A percentile compares a stretch with the other conserved stretches of the same genome.
These are phyloP conservation scores for Drosophila tropicalis DNA, from an alignment of 1,140 invertebrate species.

Conservation along the genomic window DNA sequence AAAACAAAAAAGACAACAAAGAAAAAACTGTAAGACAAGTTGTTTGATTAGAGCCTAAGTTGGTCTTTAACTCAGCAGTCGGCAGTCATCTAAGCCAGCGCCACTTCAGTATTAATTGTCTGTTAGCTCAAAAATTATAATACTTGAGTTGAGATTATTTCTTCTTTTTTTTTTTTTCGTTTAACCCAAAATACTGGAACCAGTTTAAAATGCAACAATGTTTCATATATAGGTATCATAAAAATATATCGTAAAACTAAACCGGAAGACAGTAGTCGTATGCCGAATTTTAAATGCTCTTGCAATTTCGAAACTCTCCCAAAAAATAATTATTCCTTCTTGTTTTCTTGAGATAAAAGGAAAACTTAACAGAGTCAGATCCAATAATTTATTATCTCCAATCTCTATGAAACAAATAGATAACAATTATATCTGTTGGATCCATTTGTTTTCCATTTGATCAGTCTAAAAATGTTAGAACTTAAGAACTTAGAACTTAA, in stretches of 20 bases:
- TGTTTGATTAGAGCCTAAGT: constrained; percentile 65
- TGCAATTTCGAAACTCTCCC: no score
- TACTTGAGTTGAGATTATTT: constrained; percentile 42
- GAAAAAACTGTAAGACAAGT: constrained; percentile 42
- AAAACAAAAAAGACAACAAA: not conserved
- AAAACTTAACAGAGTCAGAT: no score
- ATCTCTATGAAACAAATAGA: no score
- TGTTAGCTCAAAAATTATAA: constrained; percentile 64
- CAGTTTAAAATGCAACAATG: constrained; percentile 13
- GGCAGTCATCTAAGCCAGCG: constrained; percentile 36
- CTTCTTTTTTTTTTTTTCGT: constrained; percentile 1
- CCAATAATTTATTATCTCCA: no score
- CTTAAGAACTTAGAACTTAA: no score
- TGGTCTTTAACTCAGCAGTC: constrained; percentile 13
- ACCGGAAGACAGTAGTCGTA: not conserved
- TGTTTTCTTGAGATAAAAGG: no score
- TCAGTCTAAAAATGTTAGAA: no score
- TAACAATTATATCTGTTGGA: no score
- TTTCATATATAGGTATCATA: not conserved
- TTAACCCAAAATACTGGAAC: not conserved
- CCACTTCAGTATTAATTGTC: constrained; percentile 64
- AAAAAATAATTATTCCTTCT: no score
- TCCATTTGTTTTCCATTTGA: no score
- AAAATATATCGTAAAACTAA: not conserved
- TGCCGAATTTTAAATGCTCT: not conserved